Evolutionary conservation across 1,140 invertebrate species (phyloP).

Genomic region (Dendroctonus ponderosae): DNA sequence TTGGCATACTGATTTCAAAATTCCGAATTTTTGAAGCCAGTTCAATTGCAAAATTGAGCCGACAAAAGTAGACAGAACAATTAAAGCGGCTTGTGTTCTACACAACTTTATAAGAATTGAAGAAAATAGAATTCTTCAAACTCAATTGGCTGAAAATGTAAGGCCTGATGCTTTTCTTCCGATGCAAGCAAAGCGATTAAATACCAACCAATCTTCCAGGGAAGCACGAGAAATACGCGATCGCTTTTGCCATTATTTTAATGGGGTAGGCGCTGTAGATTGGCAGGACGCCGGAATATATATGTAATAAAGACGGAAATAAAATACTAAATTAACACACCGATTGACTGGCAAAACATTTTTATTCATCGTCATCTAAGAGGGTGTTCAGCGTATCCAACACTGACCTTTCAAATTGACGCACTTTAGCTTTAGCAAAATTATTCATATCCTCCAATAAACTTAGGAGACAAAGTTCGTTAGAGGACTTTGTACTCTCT

Average conservation of each 20-base stretch:
- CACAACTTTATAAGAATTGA: conserved; percentile 26
- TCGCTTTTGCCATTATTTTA: background rate
- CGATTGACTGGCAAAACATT: background rate
- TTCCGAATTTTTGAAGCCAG: conserved; percentile 15
- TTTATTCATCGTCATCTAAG: background rate
- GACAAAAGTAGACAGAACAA: conserved; percentile 7
- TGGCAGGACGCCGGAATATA: background rate
- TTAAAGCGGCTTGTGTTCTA: conserved; percentile 25
- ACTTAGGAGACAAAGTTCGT: background rate
- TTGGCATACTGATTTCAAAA: conserved; percentile 23
- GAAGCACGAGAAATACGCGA: background rate
- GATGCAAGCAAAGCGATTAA: background rate
- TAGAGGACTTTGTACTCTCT: background rate
- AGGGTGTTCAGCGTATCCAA: background rate
- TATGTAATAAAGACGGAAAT: background rate
- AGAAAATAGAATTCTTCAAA: background rate
- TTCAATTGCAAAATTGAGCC: conserved; percentile 13
- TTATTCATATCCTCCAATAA: background rate
- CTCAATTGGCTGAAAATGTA: background rate
- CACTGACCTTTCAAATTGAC: background rate
- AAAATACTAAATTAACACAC: background rate
- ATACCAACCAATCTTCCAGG: background rate
- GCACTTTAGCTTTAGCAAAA: background rate
- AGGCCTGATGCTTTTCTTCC: background rate
- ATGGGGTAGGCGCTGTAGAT: background rate